A percentile compares a stretch with the other conserved stretches of the same genome.
phyloP scores from a whole-genome alignment of 2,113 vertebrate genomes.

The Suricata suricatta region DNA sequence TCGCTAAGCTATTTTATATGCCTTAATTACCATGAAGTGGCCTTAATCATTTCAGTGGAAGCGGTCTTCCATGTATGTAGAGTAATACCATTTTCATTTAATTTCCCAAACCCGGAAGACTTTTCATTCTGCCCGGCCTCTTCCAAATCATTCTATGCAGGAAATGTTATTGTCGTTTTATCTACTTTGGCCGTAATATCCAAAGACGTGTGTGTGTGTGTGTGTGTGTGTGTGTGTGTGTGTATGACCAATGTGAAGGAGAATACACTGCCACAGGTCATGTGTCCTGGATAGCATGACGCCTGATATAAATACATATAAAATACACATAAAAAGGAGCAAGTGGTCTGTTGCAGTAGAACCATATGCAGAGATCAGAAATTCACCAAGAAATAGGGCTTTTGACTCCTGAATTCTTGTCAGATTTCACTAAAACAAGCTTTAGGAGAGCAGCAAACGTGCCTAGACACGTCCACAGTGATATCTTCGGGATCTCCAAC shows the following conservation, averaged over 20 bases:
- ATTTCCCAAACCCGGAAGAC: not conserved
- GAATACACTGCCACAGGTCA: constrained; percentile 10
- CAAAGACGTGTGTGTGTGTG: not conserved
- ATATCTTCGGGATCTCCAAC: not conserved
- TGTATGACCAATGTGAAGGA: constrained; percentile 15
- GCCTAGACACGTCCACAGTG: not conserved
- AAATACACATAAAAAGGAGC: constrained; percentile 54
- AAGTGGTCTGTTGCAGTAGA: constrained; percentile 45
- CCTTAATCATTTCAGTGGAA: constrained; percentile 23
- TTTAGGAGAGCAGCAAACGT: not conserved
- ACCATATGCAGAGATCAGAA: constrained; percentile 46
- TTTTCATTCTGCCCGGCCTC: constrained; percentile 5
- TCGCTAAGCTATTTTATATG: constrained; percentile 39
- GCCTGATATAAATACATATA: constrained; percentile 45
- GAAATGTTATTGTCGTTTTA: constrained; percentile 30
- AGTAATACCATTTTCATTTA: constrained; percentile 46
- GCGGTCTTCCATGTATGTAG: not conserved
- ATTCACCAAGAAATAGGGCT: constrained; percentile 42
- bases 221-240: not conserved
- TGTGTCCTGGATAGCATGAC: constrained; percentile 12
- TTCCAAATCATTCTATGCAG: constrained; percentile 8
- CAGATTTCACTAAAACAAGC: constrained; percentile 47
- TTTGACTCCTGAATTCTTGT: constrained; percentile 33
- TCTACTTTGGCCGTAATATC: not conserved
- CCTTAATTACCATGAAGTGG: constrained; percentile 38